phyloP scores from a whole-genome alignment of 2,113 vertebrate species.

The Tragulus kanchil region DNA sequence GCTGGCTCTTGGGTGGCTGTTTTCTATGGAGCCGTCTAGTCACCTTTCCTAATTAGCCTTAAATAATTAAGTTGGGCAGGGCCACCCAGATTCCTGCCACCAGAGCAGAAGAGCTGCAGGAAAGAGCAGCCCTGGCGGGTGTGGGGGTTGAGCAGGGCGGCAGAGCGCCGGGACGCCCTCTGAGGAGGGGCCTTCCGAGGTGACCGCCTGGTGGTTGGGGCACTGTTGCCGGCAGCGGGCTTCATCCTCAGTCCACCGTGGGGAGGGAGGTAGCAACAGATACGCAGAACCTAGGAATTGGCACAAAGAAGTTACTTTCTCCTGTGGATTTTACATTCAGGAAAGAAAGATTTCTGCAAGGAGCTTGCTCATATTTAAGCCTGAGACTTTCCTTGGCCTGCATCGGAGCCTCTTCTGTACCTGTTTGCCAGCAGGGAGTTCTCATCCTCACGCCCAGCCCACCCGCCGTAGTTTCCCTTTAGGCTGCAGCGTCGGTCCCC shows the following conservation, averaged over 20 bases:
- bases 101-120: not conserved
- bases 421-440: not conserved
- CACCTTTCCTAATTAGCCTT: constrained; percentile 87
- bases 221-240: not conserved
- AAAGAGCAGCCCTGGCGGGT: not conserved
- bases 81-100: constrained; percentile 77
- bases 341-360: constrained; percentile 51
- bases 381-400: not conserved
- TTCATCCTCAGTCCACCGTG: not conserved
- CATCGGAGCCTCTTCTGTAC: not conserved
- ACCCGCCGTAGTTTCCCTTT: not conserved
- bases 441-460: not conserved
- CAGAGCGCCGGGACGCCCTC: not conserved
- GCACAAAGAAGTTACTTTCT: not conserved
- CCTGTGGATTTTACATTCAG: not conserved
- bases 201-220: not conserved
- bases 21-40: constrained; percentile 83
- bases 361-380: constrained; percentile 65
- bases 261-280: not conserved
- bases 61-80: constrained; percentile 80
- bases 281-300: not conserved
- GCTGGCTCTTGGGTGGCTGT: constrained; percentile 63
- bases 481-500: not conserved
- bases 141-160: accelerated
- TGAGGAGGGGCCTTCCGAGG: not conserved